Percentiles rank a stretch among this genome's conserved stretches.
Conservation (phyloP, 2,797 vertebrate species). For the Rhynchonycteris naso region DNA sequence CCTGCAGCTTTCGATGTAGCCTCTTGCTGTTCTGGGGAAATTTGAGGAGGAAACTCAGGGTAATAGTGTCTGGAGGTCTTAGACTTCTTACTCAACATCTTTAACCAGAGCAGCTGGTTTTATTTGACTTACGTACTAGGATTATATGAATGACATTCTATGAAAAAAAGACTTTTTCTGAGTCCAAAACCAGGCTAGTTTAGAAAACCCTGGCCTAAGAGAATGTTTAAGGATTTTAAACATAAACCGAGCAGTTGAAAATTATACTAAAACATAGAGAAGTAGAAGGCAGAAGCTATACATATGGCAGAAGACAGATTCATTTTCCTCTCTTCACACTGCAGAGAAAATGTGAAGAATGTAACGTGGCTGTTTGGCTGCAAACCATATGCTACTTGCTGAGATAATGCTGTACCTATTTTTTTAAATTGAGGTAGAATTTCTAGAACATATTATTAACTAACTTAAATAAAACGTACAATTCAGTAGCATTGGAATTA, state of each 20-base stretch:
- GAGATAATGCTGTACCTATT: neutral
- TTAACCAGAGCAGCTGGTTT: neutral
- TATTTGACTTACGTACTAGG: neutral
- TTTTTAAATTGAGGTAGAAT: neutral
- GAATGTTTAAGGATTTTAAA: conserved; percentile 34
- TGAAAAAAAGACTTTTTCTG: neutral
- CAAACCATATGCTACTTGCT: neutral
- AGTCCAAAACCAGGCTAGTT: neutral
- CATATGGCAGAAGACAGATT: neutral
- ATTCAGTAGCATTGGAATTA: neutral
- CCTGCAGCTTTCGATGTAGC: neutral
- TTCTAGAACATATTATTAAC: neutral
- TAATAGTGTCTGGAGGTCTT: neutral
- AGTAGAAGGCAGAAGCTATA: neutral
- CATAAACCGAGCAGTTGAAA: conserved; percentile 6
- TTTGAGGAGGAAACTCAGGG: neutral
- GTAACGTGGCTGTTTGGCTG: neutral
- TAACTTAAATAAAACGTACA: neutral
- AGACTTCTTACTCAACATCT: neutral
- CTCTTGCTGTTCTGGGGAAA: neutral
- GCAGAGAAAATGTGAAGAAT: neutral
- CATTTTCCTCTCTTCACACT: neutral
- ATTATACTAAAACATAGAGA: neutral
- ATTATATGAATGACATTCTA: conserved; percentile 3
- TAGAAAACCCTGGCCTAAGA: conserved; percentile 27